Percentiles rank a stretch among this genome's conserved stretches.
These are phyloP conservation scores for Platygyra sinensis DNA, from an alignment of 64 coral and sea anemone genomes.

Conservation along the genomic window DNA sequence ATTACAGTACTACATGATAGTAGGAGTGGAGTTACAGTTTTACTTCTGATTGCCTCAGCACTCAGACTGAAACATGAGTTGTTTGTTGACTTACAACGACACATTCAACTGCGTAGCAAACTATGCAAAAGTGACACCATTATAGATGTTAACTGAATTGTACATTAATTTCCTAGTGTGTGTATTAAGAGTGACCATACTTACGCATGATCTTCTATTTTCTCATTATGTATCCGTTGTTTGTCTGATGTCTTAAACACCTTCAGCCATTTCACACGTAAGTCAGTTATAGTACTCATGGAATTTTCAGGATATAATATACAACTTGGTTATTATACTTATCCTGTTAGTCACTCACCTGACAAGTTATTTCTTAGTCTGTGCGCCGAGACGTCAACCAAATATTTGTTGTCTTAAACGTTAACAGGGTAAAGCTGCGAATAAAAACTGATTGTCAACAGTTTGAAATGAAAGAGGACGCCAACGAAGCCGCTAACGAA, in stretches of 20 bases:
- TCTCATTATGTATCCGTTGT: conserved; percentile 1
- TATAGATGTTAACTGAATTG: background rate
- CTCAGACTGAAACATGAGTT: no score
- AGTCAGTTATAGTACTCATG: conserved; percentile 49
- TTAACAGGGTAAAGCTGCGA: conserved; percentile 78
- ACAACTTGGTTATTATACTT: background rate
- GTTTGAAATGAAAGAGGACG: conserved; percentile 82
- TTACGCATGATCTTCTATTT: background rate
- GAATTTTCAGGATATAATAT: background rate
- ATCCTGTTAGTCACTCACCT: no score
- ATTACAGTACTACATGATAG: no score
- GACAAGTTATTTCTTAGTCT: background rate
- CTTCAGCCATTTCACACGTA: conserved; percentile 97
- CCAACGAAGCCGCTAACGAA: background rate
- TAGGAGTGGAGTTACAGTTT: no score
- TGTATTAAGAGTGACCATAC: no score
- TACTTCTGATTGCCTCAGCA: no score
- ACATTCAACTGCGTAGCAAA: background rate
- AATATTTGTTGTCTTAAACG: background rate
- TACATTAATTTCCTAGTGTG: background rate
- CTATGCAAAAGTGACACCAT: background rate
- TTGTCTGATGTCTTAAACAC: conserved; percentile 2
- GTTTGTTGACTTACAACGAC: no score
- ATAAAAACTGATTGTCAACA: conserved; percentile 92
- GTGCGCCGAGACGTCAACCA: background rate